Base-by-base conservation (phyloP, 1,140 invertebrate species). In the Drosophila equinoxialis region DNA sequence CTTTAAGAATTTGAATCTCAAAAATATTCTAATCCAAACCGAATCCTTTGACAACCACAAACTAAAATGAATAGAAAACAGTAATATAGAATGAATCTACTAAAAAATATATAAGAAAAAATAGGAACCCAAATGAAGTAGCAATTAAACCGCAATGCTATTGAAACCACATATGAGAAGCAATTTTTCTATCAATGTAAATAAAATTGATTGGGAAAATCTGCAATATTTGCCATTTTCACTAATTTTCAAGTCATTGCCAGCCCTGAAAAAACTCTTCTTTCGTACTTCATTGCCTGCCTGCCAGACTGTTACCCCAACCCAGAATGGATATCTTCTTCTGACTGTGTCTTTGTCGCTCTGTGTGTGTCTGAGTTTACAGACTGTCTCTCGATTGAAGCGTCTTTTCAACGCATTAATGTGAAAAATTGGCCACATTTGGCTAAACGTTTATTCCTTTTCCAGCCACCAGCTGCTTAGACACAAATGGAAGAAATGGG, bases 351-450 rank as follows among this genome's bases (percentile, higher is more conserved):
- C 30, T 54, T n/a, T 11, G 57, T 14, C 51, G 33, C 55, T 67
- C 26, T 23, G 11, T 57, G 23, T 57, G 14, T 57, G 14, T 48
- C 41, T 65, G 51, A 48, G 61, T 63, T 62, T 60, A n/a, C 26
- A 59, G 35, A 59, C 35, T 55, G 23, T 51, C 58, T 33, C 57
- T 39, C 17, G 37, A n/a, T 41, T 66, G 39, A 8, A 71, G 69
- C 64, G 58, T 60, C 59, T 67, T 59, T 62, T 57, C 42, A 35
- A 37, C 33, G 57, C 71, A 74, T 65, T 69, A 65, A 69, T 74
- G 57, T 74, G 61, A 61, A 69, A 74, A 77, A 74, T 74, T 69
- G 71, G 61, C 71, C 65, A 69, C 61, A 74, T 74, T 77, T 77
- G 65, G 71, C 74, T 62, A 69, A 69, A 77, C 68, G 65, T 67